These are phyloP conservation scores for Protomyctophum bolini DNA, from an alignment of 2,113 vertebrate genomes.

Conservation along the genomic window DNA sequence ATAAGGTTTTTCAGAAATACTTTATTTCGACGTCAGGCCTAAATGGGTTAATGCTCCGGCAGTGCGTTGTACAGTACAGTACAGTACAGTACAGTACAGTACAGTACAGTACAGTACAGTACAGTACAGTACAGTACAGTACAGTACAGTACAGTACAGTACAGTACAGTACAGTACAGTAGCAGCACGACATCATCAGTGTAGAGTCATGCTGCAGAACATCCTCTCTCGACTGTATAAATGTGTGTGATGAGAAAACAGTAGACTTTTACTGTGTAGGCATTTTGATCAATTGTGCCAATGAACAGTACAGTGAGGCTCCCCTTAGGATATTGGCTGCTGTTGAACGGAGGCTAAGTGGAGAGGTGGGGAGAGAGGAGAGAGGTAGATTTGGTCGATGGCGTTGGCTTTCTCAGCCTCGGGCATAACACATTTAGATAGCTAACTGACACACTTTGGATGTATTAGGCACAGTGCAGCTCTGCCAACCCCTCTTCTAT, in stretches of 20 bases:
- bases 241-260: slow-evolving; percentile 55
- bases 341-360: slow-evolving; percentile 73
- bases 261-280: slow-evolving; percentile 66
- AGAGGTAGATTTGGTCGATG: slow-evolving; percentile 68
- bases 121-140: too few relatives aligned
- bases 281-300: slow-evolving; percentile 72
- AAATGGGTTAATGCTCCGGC: too few relatives aligned
- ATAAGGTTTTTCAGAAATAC: too few relatives aligned
- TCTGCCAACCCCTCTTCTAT: slow-evolving; percentile 64
- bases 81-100: too few relatives aligned
- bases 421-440: slow-evolving; percentile 75
- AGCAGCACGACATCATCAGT: slow-evolving; percentile 14
- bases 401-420: slow-evolving; percentile 74
- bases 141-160: too few relatives aligned
- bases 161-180: too few relatives aligned
- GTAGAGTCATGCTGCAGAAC: slow-evolving; percentile 25
- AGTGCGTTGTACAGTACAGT: too few relatives aligned
- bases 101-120: too few relatives aligned
- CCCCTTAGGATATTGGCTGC: slow-evolving; percentile 69
- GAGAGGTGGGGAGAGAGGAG: slow-evolving; percentile 71
- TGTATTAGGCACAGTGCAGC: slow-evolving; percentile 73
- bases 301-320: slow-evolving; percentile 66
- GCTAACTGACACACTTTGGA: slow-evolving; percentile 80
- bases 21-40: too few relatives aligned
- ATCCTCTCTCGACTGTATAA: slow-evolving; percentile 43